A percentile compares a stretch with the other conserved stretches of the same genome.
These are phyloP conservation scores for Platichthys flesus DNA, from an alignment of 2,113 vertebrate genomes.

Conservation along the genomic window DNA sequence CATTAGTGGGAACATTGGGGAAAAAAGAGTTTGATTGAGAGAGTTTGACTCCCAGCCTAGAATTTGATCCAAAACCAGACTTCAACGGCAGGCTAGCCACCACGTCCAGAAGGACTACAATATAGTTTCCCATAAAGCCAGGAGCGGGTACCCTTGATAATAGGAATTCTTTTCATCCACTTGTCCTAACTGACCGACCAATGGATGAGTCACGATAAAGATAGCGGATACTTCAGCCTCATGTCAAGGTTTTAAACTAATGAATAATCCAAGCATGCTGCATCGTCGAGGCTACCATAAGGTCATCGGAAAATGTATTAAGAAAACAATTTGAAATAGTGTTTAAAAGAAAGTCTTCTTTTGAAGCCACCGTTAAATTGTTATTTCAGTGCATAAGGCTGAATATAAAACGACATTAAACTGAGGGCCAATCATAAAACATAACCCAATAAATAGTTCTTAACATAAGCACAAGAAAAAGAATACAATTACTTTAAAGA, in stretches of 20 bases:
- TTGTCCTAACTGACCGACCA: not conserved
- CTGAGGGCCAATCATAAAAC: not conserved
- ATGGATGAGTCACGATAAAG: constrained; percentile 12
- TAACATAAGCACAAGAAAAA: not conserved
- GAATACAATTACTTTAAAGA: constrained; percentile 14
- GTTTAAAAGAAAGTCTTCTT: not conserved
- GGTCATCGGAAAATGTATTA: not conserved
- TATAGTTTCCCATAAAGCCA: constrained; percentile 22
- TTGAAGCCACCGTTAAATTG: not conserved
- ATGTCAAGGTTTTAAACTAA: constrained; percentile 8
- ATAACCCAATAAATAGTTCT: constrained; percentile 20
- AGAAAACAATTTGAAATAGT: constrained; percentile 11
- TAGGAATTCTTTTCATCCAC: constrained; percentile 45
- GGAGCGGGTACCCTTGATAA: constrained; percentile 54
- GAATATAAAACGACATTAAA: constrained; percentile 15
- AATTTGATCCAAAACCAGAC: constrained; percentile 59
- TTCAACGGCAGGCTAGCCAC: constrained; percentile 43
- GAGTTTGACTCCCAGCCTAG: constrained; percentile 71
- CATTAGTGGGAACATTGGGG: constrained; percentile 72
- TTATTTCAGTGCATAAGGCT: constrained; percentile 9
- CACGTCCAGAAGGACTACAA: constrained; percentile 9
- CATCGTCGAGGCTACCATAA: not conserved
- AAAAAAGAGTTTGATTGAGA: constrained; percentile 70
- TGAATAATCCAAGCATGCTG: constrained; percentile 1
- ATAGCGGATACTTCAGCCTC: not conserved